Evolutionary conservation across 2,888 invertebrate species (phyloP).

Genomic region (Hipparchia sbordonii): DNA sequence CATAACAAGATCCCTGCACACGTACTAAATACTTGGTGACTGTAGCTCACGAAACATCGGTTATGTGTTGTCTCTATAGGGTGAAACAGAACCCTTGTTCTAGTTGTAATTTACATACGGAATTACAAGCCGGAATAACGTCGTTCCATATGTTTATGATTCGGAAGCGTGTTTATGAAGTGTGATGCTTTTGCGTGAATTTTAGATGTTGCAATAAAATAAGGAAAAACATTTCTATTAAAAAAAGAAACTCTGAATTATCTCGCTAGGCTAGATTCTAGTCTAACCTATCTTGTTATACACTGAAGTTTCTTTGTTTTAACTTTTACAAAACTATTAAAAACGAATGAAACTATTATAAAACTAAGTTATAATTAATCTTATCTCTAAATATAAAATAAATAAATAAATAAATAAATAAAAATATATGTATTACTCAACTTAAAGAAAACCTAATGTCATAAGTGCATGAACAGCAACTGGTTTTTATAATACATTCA

Average conservation of each 20-base stretch:
- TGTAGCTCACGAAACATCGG: conserved; percentile 51
- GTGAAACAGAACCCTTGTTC: conserved; percentile 70
- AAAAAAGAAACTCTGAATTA: not conserved
- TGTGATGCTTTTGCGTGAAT: conserved; percentile 42
- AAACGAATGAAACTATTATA: no score
- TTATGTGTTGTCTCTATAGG: conserved; percentile 60
- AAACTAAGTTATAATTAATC: no score
- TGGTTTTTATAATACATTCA: no score
- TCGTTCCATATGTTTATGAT: conserved; percentile 67
- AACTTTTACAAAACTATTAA: no score
- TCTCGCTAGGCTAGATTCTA: not conserved
- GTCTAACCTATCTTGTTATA: not conserved
- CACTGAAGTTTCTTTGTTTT: no score
- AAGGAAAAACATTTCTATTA: not conserved
- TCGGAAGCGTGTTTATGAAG: conserved; percentile 43
- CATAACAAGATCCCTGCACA: conserved; percentile 44
- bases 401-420: no score
- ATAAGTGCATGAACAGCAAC: no score
- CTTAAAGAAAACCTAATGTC: no score
- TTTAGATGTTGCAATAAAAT: conserved; percentile 15
- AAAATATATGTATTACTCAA: no score
- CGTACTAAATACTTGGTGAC: conserved; percentile 33
- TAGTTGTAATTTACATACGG: conserved; percentile 80
- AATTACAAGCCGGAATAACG: conserved; percentile 76
- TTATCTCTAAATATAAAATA: no score